A percentile compares a stretch with the other conserved stretches of the same genome.
These are phyloP conservation scores for Rhabdophis nuchalis DNA, from an alignment of 2,797 vertebrate genomes.

Conservation along the genomic window DNA sequence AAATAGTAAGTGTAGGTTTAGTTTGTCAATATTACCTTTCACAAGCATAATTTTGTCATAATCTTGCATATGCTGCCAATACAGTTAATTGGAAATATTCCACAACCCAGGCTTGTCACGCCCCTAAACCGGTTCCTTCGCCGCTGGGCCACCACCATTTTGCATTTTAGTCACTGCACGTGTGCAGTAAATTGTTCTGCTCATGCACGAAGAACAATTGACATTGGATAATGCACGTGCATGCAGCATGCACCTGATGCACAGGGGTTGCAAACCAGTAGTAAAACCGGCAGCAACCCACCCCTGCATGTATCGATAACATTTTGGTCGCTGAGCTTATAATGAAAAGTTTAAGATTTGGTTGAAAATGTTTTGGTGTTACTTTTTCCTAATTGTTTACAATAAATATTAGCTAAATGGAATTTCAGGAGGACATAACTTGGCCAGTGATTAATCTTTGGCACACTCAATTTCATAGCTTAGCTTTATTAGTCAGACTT, in stretches of 20 bases:
- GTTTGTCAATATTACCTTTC: neutral
- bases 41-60: neutral
- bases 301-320: neutral
- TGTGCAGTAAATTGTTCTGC: too few species aligned
- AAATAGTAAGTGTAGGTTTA: neutral
- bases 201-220: too few species aligned
- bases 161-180: too few species aligned
- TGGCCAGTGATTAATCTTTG: constrained; percentile 14
- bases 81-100: constrained; percentile 8
- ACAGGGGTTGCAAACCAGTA: too few species aligned
- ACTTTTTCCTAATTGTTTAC: constrained; percentile 4
- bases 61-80: neutral
- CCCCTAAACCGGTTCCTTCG: too few species aligned
- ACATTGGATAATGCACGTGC: too few species aligned
- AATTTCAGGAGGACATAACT: constrained; percentile 43
- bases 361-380: constrained; percentile 27
- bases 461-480: neutral
- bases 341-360: constrained; percentile 17
- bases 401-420: constrained; percentile 29
- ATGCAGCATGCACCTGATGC: too few species aligned
- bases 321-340: neutral
- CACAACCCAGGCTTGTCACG: too few species aligned
- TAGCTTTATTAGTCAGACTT: neutral
- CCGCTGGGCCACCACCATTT: too few species aligned
- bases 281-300: too few species aligned